A percentile compares a stretch with the other conserved stretches of the same genome.
Conservation (phyloP, 1,140 invertebrate genomes). For the Arctopsyche grandis region DNA sequence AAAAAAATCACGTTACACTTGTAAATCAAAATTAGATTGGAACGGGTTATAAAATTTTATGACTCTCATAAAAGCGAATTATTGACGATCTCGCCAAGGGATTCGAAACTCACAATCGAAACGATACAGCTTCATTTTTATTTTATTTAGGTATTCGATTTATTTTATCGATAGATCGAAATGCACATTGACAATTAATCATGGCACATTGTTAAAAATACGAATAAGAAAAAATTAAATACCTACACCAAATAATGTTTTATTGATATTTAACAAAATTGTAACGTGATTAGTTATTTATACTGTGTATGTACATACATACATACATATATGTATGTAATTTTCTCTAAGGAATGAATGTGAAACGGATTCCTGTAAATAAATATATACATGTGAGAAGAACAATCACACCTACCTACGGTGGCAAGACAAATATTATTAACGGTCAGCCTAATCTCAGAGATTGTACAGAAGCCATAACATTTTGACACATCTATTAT, state of each 20-base stretch:
- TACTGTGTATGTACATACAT: background rate
- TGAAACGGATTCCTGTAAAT: no score
- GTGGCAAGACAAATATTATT: no score
- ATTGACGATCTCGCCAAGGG: conserved; percentile 7
- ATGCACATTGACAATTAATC: no score
- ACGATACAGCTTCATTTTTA: background rate
- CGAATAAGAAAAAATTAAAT: background rate
- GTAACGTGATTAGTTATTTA: no score
- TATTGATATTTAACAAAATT: background rate
- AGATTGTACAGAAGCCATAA: no score
- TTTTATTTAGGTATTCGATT: no score
- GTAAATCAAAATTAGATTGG: conserved; percentile 24
- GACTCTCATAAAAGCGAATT: background rate
- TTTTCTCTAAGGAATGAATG: background rate
- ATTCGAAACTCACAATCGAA: background rate
- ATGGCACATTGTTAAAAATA: background rate
- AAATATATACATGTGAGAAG: no score
- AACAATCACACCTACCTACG: no score
- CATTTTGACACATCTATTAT: no score
- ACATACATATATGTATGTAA: background rate
- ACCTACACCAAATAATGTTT: background rate
- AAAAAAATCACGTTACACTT: background rate
- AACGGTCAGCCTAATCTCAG: no score
- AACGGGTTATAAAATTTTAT: conserved; percentile 19
- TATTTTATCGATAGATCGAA: no score